Evolutionary conservation across 2,888 invertebrate species (phyloP), one percentile per base, ranked within the genome.

Genomic region (Choristoneura rosaceana): DNA sequence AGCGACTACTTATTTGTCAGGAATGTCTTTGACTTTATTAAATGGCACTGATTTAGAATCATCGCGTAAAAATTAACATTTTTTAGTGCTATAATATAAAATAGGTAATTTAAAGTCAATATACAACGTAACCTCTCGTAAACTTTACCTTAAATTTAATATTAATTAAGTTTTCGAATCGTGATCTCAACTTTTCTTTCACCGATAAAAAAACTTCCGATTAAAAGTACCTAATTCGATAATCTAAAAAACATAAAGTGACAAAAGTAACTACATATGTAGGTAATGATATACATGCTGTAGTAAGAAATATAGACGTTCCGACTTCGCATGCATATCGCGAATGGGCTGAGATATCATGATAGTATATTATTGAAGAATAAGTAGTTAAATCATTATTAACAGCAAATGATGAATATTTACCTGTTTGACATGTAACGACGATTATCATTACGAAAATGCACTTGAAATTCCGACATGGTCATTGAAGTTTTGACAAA

Each of bases 321-420:
- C 74, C 70, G 77, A 77, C 74, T 79, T 81, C 80, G 77, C 86
- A 81, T 84, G 87, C 89, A 88, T 84, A 83, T 82, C 81, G 77
- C 81, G 82, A 84, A 75, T 81, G 79, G 78, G 78, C 77, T 79
- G 76, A 78, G 74, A 65, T 74, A 76, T 77, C 55, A 79, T 75
- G 68, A 62, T 73, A 71, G 71, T 77, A 78, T 78, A 75, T 75
- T 78, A 75, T 78, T 77, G 69, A 45, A 78, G 77, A 77, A 71
- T 58, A 25, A 25, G 25, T 25, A 58, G 45, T 80, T 75, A 66
- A 74, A 69, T 60, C 50, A 60, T 55, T 66, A 69, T 68, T 68
- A 52, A 52, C 67, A 70, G 66, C 61, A 70, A 73, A 62, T 70
- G 45, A 67, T 64, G 77, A 76, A 79, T 79, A 78, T 77, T 78